Evolutionary conservation across 2,113 vertebrate genomes (phyloP), one percentile per base, ranked within the genome.

Genomic region (Pelmatolapia mariae): DNA sequence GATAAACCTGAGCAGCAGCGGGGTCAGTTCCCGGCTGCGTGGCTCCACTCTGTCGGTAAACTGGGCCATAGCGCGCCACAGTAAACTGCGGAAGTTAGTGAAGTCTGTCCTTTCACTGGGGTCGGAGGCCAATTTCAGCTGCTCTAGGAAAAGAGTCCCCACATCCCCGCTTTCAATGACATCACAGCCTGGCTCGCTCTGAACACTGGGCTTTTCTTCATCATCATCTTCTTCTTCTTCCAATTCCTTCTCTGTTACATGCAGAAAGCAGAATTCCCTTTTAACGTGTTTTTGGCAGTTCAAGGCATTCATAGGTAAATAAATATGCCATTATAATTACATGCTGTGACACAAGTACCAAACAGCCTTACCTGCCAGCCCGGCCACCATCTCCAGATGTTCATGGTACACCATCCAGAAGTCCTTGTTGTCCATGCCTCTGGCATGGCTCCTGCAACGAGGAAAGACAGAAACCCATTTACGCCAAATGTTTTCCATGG

Each of bases 401-500:
- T 99, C 97, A 95, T 97, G 94, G 82, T 96, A 98, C 81, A 99
- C 96, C 61, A 93, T 97, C 99, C 99, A 99, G 95, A 99, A 99
- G 13, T 96, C 96, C 88, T 98, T 99, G 92, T 97, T 99, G 91
- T 98, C 98, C 99, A 99, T 98, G 88, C 96, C 98, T 92, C 95
- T 97, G 83, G 99, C 98, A 90, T 99, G 96, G 84, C 96, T 98
- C 93, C 98, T 99, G 96, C 59, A 43, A 16, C 3, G 18, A 71
- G 11, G 10, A 80, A 78, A 19, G 43, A n/a, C 24, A 19, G 68
- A 59, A 36, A 71, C 2, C 3, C 4, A 12, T 85, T 82, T 50
- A 31, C 10, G 0, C 3, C 29, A 24, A 73, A 82, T 24, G 10
- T 4, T 31, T 43, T 18, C 16, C 18, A 19, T 2, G 1, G 4